These are phyloP conservation scores for Drosophila tsacasi DNA, from an alignment of 1,140 invertebrate species.

Conservation along the genomic window DNA sequence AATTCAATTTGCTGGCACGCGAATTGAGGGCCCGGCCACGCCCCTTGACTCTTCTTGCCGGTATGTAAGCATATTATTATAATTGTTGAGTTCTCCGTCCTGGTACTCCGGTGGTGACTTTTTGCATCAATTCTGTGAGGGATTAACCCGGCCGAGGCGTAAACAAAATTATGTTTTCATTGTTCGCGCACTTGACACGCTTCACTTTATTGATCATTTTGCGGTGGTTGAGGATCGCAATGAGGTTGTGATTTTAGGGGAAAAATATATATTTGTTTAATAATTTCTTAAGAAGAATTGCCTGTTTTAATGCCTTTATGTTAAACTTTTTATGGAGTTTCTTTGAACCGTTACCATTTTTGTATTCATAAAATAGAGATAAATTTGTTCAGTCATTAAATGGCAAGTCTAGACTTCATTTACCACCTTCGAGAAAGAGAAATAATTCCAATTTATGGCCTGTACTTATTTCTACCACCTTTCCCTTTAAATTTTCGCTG, in stretches of 20 bases:
- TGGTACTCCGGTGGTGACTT: conserved; percentile 14
- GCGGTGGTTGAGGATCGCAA: conserved; percentile 3
- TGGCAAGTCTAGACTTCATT: conserved; percentile 21
- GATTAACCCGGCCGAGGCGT: conserved; percentile 16
- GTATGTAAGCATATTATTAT: conserved; percentile 60
- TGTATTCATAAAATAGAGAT: not conserved
- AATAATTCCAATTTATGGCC: conserved; percentile 15
- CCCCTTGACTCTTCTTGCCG: conserved; percentile 21
- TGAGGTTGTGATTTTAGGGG: not conserved
- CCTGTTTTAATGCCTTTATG: not conserved
- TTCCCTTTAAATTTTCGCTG: not conserved
- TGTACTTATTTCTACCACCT: not conserved
- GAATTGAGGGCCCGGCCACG: conserved; percentile 39
- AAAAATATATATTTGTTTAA: not conserved
- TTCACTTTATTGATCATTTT: conserved; percentile 15
- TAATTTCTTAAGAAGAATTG: not conserved
- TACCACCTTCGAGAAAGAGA: not conserved
- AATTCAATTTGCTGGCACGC: conserved; percentile 67
- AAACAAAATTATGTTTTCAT: conserved; percentile 56
- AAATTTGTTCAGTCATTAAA: not conserved
- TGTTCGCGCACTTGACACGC: conserved; percentile 41
- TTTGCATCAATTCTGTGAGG: conserved; percentile 3
- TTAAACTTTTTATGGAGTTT: not conserved
- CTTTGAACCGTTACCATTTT: not conserved
- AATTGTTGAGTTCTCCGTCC: conserved; percentile 39